Base-by-base conservation (phyloP, 2,888 invertebrate genomes). In the Thereva nobilitata region DNA sequence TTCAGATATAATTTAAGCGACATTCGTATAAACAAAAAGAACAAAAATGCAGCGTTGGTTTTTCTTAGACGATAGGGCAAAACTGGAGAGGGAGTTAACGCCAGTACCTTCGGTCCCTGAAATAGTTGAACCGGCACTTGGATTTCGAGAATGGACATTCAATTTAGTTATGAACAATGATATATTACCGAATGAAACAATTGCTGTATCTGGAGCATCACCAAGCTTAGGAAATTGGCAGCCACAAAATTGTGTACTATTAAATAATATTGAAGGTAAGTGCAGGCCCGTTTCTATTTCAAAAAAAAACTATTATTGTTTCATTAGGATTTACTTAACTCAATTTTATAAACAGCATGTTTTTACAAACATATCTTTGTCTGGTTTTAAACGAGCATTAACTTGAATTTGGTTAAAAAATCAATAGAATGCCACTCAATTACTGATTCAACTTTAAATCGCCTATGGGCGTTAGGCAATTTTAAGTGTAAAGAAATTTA, bases 141-240 rank as follows among this genome's bases (percentile, higher is more conserved):
- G 78, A 35, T 78, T 76, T 71, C 74, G 76, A 5, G 71, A 78
- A 34, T 85, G 84, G 84, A 78, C 80, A 8, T 88, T 87, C 73
- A 76, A 86, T 76, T 82, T 86, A 65, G 73, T 85, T 74, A 81
- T 82, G 77, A 78, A 84, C 66, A 70, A 74, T 23, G 75, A 83
- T 69, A 76, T 89, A 44, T 79, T 78, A 63, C 77, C 84, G 1
- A 86, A 85, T 67, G 91, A 92, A 79, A 83, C 82, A 67, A 83
- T 92, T 34, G 90, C 87, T 74, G 82, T 93, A 59, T 86, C 87
- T 35, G 93, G 93, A 49, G 87, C 84, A 76, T 86, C 85, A 68
- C 78, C 82, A 37, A 84, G 86, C 69, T 82, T 93, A 59, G 93
- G 93, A 4, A 84, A 85, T 73, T 93, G 92, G 92, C 83, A 86